Conservation (phyloP, 1,140 invertebrate species). For the Drosophila melanica region DNA sequence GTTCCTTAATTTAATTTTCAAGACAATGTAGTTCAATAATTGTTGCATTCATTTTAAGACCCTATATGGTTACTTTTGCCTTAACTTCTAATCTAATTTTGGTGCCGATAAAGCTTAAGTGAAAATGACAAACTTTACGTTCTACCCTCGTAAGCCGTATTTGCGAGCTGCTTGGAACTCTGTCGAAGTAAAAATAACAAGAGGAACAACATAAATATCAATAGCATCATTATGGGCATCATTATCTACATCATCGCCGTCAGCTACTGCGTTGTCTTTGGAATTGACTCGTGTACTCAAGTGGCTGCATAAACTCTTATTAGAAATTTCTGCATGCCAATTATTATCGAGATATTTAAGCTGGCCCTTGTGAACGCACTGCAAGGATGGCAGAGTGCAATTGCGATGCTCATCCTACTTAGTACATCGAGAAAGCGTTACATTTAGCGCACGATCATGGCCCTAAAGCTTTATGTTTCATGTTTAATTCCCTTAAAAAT, state of each 20-base stretch:
- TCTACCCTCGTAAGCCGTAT: slow-evolving; percentile 17
- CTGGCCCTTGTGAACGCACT: neutral
- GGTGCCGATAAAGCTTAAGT: neutral
- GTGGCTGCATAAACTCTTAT: slow-evolving; percentile 67
- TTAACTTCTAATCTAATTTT: no score
- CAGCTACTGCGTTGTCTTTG: slow-evolving; percentile 33
- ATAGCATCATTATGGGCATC: slow-evolving; percentile 1
- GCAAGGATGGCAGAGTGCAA: slow-evolving; percentile 13
- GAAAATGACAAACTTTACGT: neutral
- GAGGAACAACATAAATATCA: slow-evolving; percentile 2
- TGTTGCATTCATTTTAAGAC: no score
- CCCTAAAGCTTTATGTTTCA: slow-evolving; percentile 57
- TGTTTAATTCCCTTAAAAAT: slow-evolving; percentile 50
- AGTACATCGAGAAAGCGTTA: neutral
- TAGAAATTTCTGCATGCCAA: slow-evolving; percentile 69
- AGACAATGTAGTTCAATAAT: no score
- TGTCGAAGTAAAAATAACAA: slow-evolving; percentile 8
- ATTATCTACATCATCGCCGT: neutral
- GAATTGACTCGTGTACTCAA: slow-evolving; percentile 32
- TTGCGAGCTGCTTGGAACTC: slow-evolving; percentile 12
- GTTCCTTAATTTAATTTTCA: no score
- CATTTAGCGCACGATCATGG: slow-evolving; percentile 3
- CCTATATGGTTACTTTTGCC: no score
- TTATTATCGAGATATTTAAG: slow-evolving; percentile 72
- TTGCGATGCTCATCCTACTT: slow-evolving; percentile 23